Conservation (phyloP, 2,888 invertebrate genomes). For the Reticulitermes lucifugus region DNA sequence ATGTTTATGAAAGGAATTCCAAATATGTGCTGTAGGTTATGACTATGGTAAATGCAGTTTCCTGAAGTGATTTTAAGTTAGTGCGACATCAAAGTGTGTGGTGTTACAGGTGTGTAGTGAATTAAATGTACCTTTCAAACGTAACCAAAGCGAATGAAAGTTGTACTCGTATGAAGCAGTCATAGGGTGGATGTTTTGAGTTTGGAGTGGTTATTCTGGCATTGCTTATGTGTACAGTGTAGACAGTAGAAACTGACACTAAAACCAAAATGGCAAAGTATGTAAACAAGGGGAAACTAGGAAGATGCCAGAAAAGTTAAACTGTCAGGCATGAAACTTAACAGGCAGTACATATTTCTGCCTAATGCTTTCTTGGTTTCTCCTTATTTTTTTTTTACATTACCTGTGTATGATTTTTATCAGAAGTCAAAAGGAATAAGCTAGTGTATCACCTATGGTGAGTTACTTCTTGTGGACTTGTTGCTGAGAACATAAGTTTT, state of each 20-base stretch:
- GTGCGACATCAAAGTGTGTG: constrained; percentile 16
- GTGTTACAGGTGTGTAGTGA: constrained; percentile 24
- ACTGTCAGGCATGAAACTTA: neutral
- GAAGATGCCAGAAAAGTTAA: neutral
- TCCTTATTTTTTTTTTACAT: constrained; percentile 37
- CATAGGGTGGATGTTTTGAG: neutral
- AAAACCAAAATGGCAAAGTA: neutral
- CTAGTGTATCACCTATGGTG: constrained; percentile 32
- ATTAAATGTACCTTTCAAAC: constrained; percentile 32
- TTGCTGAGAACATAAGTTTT: constrained; percentile 12
- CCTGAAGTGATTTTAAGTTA: constrained; percentile 28
- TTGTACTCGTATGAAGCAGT: constrained; percentile 7
- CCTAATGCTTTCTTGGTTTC: neutral
- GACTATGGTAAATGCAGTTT: neutral
- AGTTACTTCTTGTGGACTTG: constrained; percentile 4
- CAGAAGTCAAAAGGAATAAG: constrained; percentile 25
- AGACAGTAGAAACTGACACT: constrained; percentile 4
- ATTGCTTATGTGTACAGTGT: constrained; percentile 19
- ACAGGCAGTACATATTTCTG: neutral
- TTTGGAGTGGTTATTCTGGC: constrained; percentile 6
- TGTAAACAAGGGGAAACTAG: constrained; percentile 15
- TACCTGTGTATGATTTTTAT: constrained; percentile 28
- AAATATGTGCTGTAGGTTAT: constrained; percentile 35
- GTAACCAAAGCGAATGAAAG: constrained; percentile 38
- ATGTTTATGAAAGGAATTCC: constrained; percentile 8